Percentiles rank a stretch among this genome's conserved stretches.
These are phyloP conservation scores for Pedionomus torquatus DNA, from an alignment of 2,113 vertebrate species.

Conservation along the genomic window DNA sequence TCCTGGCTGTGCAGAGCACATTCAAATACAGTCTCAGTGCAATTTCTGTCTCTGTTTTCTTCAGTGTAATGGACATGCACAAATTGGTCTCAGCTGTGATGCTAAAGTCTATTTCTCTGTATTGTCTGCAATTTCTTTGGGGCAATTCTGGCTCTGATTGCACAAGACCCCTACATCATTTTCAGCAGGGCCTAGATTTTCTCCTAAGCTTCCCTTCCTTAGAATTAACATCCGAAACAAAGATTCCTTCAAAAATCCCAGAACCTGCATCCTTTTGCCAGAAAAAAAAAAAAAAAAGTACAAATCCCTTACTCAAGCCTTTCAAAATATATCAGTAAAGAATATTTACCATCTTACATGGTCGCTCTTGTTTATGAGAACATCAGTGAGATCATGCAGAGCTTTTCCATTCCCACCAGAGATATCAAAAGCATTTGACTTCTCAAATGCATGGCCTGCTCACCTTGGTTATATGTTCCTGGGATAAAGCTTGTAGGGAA, in stretches of 20 bases:
- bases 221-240: neutral
- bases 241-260: neutral
- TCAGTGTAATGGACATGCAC: neutral
- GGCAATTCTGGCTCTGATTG: neutral
- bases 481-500: neutral
- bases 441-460: neutral
- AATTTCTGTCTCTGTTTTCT: slow-evolving; percentile 11
- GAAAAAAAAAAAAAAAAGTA: neutral
- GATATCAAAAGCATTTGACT: neutral
- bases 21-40: neutral
- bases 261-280: neutral
- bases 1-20: neutral
- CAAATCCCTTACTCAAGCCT: neutral
- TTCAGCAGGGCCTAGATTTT: neutral
- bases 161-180: neutral
- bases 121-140: neutral
- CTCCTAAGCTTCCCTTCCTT: neutral
- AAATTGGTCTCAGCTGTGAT: neutral
- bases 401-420: neutral
- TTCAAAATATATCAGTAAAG: neutral
- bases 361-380: neutral
- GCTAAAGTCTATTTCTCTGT: neutral
- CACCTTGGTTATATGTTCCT: neutral
- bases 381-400: neutral
- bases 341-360: neutral